phyloP scores from a whole-genome alignment of 1,140 invertebrate species.

The Listronotus oregonensis region DNA sequence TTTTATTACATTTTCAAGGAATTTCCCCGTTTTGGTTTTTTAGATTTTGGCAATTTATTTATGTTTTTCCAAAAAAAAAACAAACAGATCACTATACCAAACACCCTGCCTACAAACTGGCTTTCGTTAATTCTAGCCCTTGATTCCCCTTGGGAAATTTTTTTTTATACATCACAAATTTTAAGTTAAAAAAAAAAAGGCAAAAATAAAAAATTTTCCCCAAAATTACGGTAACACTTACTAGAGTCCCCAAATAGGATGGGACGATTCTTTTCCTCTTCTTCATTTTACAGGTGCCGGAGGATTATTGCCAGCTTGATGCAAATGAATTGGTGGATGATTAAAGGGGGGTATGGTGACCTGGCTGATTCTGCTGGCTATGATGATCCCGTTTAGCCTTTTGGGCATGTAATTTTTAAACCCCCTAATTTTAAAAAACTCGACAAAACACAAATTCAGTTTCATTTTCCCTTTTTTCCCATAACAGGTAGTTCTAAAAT shows the following conservation, averaged over 20 bases:
- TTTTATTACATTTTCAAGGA: too few relatives aligned
- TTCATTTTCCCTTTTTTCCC: conserved; percentile 62
- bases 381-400: conserved; percentile 43
- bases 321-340: not conserved
- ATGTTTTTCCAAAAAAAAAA: too few relatives aligned
- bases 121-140: too few relatives aligned
- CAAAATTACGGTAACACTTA: conserved; percentile 37
- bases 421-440: conserved; percentile 88
- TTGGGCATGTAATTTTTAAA: conserved; percentile 81
- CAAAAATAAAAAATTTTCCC: too few relatives aligned
- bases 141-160: too few relatives aligned
- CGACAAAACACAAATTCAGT: conserved; percentile 75
- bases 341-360: not conserved
- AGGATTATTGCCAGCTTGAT: not conserved
- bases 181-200: too few relatives aligned
- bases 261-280: conserved; percentile 48
- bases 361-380: conserved; percentile 2
- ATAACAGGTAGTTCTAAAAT: conserved; percentile 64
- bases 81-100: too few relatives aligned
- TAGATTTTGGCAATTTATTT: too few relatives aligned
- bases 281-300: conserved; percentile 41
- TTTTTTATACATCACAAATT: too few relatives aligned
- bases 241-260: conserved; percentile 53
- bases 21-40: too few relatives aligned
- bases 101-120: too few relatives aligned